Evolutionary conservation across 2,888 invertebrate species (phyloP), one percentile per base, ranked within the genome.

Genomic region (Euplagia quadripunctaria): DNA sequence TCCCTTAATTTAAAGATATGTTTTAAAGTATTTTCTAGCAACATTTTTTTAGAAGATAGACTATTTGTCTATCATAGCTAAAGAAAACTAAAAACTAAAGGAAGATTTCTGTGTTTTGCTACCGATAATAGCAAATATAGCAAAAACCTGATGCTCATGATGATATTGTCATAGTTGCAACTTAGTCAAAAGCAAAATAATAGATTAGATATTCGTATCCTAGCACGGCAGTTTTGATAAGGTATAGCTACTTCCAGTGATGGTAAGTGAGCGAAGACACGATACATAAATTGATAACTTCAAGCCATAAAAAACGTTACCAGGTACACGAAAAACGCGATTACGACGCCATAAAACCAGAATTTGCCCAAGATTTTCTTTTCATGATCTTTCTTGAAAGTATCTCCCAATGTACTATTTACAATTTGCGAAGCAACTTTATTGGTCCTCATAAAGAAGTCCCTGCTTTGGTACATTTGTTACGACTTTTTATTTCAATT

Each of bases 351-450:
- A 69, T 74, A 71, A 75, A 73, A 55, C 16, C 42, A 11, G 42
- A 61, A 72, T 73, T 41, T 68, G n/a, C 42, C 51, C 1, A 31
- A 71, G 70, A 76, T 68, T 73, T 71, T 67, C 14, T 71, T 73
- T 71, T 73, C 63, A 70, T 49, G 65, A 72, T 74, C 65, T 51
- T 63, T 68, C 70, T 76, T 73, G 64, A 68, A 74, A 68, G 68
- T 61, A 74, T 74, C 64, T 58, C 74, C 65, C 64, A 73, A 76
- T 79, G 72, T 74, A 67, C 51, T 75, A 73, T 79, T 68, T 73
- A 81, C 73, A 81, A 81, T 79, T 75, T 72, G 41, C 42, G 41
- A 69, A 70, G 52, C 42, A 73, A 69, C 51, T 79, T 81, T 77
- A 81, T 73, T 69, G 70, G 55, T 46, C 63, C 72, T 49, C 58